Evolutionary conservation across 2,888 invertebrate species (phyloP).

Genomic region (Leucozona laternaria): DNA sequence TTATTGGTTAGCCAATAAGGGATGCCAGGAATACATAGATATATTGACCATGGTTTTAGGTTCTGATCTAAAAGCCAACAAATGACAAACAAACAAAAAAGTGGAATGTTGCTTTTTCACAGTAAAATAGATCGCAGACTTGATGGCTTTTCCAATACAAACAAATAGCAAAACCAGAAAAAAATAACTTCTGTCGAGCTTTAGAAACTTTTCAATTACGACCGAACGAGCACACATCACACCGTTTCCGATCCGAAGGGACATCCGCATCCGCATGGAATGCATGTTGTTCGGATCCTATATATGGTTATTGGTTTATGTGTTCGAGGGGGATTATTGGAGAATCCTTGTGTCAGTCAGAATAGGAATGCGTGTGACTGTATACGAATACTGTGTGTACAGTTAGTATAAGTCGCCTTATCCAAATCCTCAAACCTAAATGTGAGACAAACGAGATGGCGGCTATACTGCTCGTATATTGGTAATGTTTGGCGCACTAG

Average conservation of each 20-base stretch:
- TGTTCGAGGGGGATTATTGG: constrained; percentile 52
- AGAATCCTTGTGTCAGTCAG: constrained; percentile 57
- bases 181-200: constrained; percentile 56
- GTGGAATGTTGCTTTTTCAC: constrained; percentile 39
- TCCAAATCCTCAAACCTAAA: constrained; percentile 25
- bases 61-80: not conserved
- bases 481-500: constrained; percentile 11
- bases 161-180: not conserved
- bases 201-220: constrained; percentile 70
- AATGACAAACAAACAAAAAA: not conserved
- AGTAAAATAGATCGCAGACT: constrained; percentile 2
- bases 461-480: no score
- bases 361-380: constrained; percentile 51
- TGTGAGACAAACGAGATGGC: constrained; percentile 24
- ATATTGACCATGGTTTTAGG: constrained; percentile 44
- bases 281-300: constrained; percentile 37
- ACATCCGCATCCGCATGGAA: constrained; percentile 9
- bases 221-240: constrained; percentile 23
- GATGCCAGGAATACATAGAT: constrained; percentile 52
- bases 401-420: constrained; percentile 7
- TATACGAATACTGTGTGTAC: not conserved
- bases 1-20: constrained; percentile 63
- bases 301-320: constrained; percentile 69
- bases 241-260: constrained; percentile 27
- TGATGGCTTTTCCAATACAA: constrained; percentile 20